Percentiles rank a stretch among this genome's conserved stretches.
These are phyloP conservation scores for Paramisgurnus dabryanus DNA, from an alignment of 2,113 vertebrate species.

Conservation along the genomic window DNA sequence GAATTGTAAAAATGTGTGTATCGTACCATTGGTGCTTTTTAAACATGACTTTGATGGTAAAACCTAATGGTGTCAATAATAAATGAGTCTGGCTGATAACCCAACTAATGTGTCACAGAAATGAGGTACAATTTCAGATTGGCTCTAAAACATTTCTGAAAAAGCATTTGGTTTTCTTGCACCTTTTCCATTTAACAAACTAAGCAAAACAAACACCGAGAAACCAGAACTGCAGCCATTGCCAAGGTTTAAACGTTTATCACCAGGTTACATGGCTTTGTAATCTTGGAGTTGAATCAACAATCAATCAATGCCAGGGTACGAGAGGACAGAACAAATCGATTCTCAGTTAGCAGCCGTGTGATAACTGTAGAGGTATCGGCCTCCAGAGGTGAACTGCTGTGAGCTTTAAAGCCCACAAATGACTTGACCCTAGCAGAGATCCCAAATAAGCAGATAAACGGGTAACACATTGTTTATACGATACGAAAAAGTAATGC, in stretches of 20 bases:
- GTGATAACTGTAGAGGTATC: constrained; percentile 34
- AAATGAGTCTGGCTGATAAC: too few relatives aligned
- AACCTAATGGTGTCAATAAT: too few relatives aligned
- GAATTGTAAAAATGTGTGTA: too few relatives aligned
- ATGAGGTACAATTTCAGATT: too few relatives aligned
- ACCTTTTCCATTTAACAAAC: too few relatives aligned
- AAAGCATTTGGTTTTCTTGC: too few relatives aligned
- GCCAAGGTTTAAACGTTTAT: constrained; percentile 25
- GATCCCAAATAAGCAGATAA: neutral
- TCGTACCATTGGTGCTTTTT: too few relatives aligned
- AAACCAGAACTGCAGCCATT: constrained; percentile 3
- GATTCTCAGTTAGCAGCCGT: constrained; percentile 29
- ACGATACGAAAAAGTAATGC: too few relatives aligned
- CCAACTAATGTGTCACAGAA: too few relatives aligned
- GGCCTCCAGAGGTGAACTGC: constrained; percentile 24
- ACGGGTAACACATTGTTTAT: neutral
- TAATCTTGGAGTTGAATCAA: constrained; percentile 33
- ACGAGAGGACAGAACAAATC: constrained; percentile 29
- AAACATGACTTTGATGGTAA: too few relatives aligned
- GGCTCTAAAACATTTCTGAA: too few relatives aligned
- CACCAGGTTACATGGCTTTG: constrained; percentile 34
- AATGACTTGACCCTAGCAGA: neutral
- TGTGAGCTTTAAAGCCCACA: neutral
- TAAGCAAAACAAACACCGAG: neutral
- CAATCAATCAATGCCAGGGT: constrained; percentile 36